Conservation (phyloP, 2,113 vertebrate species). For the Istiophorus platypterus region DNA sequence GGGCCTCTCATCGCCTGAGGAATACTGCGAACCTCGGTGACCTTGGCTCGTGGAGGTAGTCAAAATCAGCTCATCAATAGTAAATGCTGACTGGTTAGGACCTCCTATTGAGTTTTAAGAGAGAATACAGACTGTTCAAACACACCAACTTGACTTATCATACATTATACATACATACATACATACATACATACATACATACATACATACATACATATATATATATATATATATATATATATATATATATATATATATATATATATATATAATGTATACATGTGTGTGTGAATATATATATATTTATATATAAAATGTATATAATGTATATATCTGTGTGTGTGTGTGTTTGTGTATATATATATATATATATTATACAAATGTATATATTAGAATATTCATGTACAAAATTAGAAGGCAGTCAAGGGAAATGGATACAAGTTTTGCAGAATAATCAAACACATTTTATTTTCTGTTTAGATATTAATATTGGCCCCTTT, state of each 20-base stretch:
- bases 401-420: not conserved
- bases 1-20: conserved; percentile 60
- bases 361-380: not conserved
- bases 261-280: too few species aligned
- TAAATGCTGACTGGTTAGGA: conserved; percentile 32
- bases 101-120: conserved; percentile 38
- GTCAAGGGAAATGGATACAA: not conserved
- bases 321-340: too few species aligned
- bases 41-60: conserved; percentile 53
- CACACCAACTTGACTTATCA: not conserved
- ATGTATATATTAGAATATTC: not conserved
- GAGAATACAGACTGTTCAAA: conserved; percentile 20
- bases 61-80: conserved; percentile 51
- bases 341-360: too few species aligned
- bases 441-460: conserved; percentile 8
- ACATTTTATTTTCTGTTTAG: conserved; percentile 8
- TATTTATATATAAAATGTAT: not conserved
- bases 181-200: not conserved
- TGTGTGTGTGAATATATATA: too few species aligned
- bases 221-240: not conserved
- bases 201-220: too few species aligned
- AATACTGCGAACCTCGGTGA: conserved; percentile 60
- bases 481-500: conserved; percentile 15
- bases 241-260: not conserved
- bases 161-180: not conserved